phyloP scores from a whole-genome alignment of 2,113 vertebrate species.

The Xiphorhynchus elegans region DNA sequence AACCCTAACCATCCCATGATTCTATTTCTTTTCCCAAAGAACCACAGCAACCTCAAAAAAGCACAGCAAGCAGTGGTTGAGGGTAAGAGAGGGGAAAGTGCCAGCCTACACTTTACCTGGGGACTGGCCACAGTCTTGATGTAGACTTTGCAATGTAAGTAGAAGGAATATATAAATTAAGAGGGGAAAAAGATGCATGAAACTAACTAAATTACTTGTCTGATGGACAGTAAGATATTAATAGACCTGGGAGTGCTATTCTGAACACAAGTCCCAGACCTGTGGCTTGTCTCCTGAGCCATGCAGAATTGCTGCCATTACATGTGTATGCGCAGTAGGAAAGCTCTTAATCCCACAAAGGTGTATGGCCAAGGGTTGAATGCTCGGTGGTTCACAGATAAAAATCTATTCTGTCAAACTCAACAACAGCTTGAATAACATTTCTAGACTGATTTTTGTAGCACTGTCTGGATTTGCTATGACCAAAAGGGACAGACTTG shows the following conservation, averaged over 20 bases:
- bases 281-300: background rate
- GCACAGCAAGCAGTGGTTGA: fast-evolving
- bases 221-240: background rate
- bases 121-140: background rate
- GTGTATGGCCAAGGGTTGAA: background rate
- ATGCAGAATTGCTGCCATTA: background rate
- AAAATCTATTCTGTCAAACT: background rate
- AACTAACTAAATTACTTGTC: background rate
- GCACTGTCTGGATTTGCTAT: background rate
- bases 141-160: background rate
- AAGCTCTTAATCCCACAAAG: background rate
- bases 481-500: background rate
- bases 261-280: background rate
- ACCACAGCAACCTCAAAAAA: background rate
- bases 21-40: background rate
- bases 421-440: background rate
- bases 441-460: background rate
- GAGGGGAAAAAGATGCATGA: background rate
- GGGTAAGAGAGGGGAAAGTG: background rate
- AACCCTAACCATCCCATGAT: background rate
- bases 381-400: background rate
- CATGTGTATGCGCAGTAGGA: background rate
- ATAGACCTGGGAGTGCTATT: background rate
- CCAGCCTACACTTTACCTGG: background rate
- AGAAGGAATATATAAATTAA: background rate